Percentiles rank a stretch among this genome's conserved stretches.
Evolutionary conservation across 2,797 vertebrate genomes (phyloP).

Genomic region (Podarcis lilfordi): DNA sequence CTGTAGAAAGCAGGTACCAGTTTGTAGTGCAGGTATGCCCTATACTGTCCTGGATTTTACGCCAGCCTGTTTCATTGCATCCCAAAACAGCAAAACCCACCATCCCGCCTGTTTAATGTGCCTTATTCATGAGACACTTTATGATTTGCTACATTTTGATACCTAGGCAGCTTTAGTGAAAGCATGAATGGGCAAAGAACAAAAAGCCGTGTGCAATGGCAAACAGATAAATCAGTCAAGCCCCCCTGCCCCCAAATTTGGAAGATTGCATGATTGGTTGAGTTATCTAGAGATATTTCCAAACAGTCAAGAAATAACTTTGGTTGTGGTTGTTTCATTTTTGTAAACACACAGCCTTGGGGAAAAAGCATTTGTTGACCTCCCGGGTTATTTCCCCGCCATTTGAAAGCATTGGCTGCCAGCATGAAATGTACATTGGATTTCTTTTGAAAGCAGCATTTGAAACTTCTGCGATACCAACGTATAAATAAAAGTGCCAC

Average conservation of each 20-base stretch:
- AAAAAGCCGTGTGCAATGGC: not conserved
- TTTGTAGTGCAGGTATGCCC: not conserved
- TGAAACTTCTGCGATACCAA: not conserved
- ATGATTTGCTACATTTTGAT: not conserved
- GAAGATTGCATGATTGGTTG: not conserved
- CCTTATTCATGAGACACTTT: not conserved
- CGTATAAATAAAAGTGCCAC: not conserved
- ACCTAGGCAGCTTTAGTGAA: not conserved
- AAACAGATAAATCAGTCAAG: not conserved
- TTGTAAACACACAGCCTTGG: not conserved
- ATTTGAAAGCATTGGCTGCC: not conserved
- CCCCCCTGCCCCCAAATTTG: not conserved
- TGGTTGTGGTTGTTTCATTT: not conserved
- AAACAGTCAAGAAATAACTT: not conserved
- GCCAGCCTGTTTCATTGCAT: not conserved
- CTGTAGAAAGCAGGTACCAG: not conserved
- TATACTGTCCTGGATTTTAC: not conserved
- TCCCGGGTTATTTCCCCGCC: not conserved
- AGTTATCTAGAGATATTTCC: not conserved
- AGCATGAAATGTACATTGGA: not conserved
- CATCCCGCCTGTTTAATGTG: not conserved
- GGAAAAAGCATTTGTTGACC: not conserved
- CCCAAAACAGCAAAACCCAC: not conserved
- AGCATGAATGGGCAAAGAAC: not conserved
- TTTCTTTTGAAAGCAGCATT: not conserved